phyloP scores from a whole-genome alignment of 2,888 invertebrate genomes.

The Pachycephus smyrnensis region DNA sequence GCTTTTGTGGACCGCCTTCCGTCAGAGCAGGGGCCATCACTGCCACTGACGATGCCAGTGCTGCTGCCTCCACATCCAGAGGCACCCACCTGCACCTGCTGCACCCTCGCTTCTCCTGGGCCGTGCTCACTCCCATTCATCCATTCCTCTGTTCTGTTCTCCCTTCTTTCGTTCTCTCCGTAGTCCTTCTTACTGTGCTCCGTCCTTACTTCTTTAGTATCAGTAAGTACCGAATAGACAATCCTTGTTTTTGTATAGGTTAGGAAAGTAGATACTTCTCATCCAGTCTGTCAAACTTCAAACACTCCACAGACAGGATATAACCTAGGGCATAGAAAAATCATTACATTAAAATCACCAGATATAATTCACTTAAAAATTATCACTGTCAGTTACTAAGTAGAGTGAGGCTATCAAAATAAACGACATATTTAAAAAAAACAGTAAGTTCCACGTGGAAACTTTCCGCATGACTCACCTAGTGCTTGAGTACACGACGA shows the following conservation, averaged over 20 bases:
- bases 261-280: background rate
- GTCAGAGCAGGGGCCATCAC: constrained; percentile 96
- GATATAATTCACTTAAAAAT: background rate
- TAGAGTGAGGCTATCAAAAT: background rate
- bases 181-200: background rate
- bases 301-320: background rate
- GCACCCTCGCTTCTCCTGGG: constrained; percentile 55
- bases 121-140: constrained; percentile 66
- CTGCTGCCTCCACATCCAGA: constrained; percentile 67
- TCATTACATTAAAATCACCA: background rate
- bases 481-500: background rate
- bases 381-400: background rate
- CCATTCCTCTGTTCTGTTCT: constrained; percentile 48
- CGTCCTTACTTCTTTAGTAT: background rate
- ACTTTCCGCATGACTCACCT: background rate
- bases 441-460: background rate
- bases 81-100: constrained; percentile 60
- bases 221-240: background rate
- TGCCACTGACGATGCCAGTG: constrained; percentile 71
- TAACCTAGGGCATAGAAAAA: background rate
- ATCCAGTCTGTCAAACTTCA: background rate
- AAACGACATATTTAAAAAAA: background rate
- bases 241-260: background rate
- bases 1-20: constrained; percentile 72
- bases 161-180: constrained; percentile 12